Evolutionary conservation across 2,797 vertebrate genomes (phyloP).

Genomic region (Neoniphon sammara): DNA sequence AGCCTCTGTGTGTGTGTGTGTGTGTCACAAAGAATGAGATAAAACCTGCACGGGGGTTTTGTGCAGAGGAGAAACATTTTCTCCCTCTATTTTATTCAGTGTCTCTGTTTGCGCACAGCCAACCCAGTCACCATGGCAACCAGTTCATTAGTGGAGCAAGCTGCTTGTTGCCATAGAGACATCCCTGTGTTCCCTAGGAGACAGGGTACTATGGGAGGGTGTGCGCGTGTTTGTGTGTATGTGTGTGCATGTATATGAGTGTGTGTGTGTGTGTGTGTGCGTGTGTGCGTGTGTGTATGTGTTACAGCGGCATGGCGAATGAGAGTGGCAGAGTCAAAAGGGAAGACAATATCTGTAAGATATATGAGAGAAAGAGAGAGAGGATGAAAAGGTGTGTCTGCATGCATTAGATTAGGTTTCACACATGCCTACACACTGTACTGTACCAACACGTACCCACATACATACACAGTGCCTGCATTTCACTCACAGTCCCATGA

Average conservation of each 20-base stretch:
- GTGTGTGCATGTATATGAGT: slow-evolving; percentile 3
- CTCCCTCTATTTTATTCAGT: slow-evolving; percentile 68
- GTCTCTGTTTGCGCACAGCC: slow-evolving; percentile 79
- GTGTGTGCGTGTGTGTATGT: slow-evolving; percentile 19
- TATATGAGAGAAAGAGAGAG: slow-evolving; percentile 28
- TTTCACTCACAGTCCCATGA: slow-evolving; percentile 42
- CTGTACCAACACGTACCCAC: slow-evolving; percentile 20
- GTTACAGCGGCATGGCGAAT: slow-evolving; percentile 35
- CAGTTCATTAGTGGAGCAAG: slow-evolving; percentile 85
- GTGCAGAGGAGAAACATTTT: slow-evolving; percentile 70
- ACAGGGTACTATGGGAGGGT: slow-evolving; percentile 72
- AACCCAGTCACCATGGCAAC: slow-evolving; percentile 80
- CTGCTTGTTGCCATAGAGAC: slow-evolving; percentile 86
- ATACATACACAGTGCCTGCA: slow-evolving; percentile 24
- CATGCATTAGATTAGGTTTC: slow-evolving; percentile 54
- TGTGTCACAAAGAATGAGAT: slow-evolving; percentile 33
- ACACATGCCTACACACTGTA: slow-evolving; percentile 21
- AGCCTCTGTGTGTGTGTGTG: slow-evolving; percentile 10
- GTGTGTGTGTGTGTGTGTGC: slow-evolving; percentile 9
- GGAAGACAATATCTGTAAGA: slow-evolving; percentile 27
- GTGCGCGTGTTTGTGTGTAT: slow-evolving; percentile 32
- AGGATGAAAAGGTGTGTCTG: slow-evolving; percentile 63
- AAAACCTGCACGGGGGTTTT: slow-evolving; percentile 31
- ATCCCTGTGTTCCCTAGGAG: slow-evolving; percentile 81
- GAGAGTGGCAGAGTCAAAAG: slow-evolving; percentile 36